A percentile compares a stretch with the other conserved stretches of the same genome.
Evolutionary conservation across 2,113 vertebrate genomes (phyloP).

Genomic region (Myotis yumanensis): DNA sequence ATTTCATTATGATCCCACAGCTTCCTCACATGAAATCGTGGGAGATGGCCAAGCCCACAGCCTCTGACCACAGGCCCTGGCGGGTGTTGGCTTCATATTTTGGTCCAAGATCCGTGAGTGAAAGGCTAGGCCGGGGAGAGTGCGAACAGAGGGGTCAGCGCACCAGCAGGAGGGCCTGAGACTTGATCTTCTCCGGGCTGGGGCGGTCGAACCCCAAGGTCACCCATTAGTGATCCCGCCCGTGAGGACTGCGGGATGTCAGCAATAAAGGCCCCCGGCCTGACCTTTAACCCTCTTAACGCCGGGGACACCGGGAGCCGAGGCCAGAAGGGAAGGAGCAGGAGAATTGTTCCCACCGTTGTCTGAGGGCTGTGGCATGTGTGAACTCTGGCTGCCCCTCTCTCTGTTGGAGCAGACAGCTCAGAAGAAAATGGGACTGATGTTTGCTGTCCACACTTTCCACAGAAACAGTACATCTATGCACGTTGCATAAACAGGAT

Average conservation of each 20-base stretch:
- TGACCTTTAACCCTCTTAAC: slow-evolving; percentile 98
- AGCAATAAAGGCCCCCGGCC: slow-evolving; percentile 93
- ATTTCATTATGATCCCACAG: slow-evolving; percentile 85
- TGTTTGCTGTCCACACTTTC: slow-evolving; percentile 31
- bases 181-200: slow-evolving; percentile 98
- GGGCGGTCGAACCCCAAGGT: slow-evolving; percentile 95
- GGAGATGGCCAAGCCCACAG: slow-evolving; percentile 83
- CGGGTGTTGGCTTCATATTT: slow-evolving; percentile 99
- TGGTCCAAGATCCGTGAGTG: slow-evolving; percentile 98
- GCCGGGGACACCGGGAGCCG: slow-evolving; percentile 88
- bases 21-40: slow-evolving; percentile 91
- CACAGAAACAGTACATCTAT: not conserved
- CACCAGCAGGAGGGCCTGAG: slow-evolving; percentile 91
- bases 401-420: slow-evolving; percentile 55
- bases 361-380: slow-evolving; percentile 76
- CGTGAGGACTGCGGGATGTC: slow-evolving; percentile 87
- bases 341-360: slow-evolving; percentile 82
- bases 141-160: slow-evolving; percentile 92
- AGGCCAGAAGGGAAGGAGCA: slow-evolving; percentile 85
- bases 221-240: slow-evolving; percentile 99
- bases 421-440: slow-evolving; percentile 23
- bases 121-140: slow-evolving; percentile 93
- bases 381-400: slow-evolving; percentile 53
- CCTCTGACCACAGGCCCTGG: slow-evolving; percentile 90
- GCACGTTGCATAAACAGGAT: not conserved